Base-by-base conservation (phyloP, 2,113 vertebrate genomes). In the Laterallus jamaicensis region DNA sequence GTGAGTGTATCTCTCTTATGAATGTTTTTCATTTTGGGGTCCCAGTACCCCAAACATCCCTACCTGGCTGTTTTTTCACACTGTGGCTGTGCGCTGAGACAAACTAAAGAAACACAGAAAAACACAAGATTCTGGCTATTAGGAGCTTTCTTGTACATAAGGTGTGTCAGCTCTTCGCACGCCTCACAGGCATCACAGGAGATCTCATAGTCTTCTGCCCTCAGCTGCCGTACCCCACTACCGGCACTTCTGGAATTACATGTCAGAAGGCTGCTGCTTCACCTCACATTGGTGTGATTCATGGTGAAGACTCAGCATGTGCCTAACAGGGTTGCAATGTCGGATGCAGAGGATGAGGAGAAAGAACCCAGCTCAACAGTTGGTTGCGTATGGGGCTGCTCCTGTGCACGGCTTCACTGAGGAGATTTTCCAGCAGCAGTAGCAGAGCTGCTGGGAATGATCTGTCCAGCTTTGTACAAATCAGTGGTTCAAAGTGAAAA, bases 231-330 rank as follows among this genome's bases (percentile, higher is more conserved):
- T 69, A 62, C 32, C 20, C 74, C 86, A 8, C 32, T 55, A 32
- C 60, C 21, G 68, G 40, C 28, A 25, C 1, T 52, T 88, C n/a
- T 70, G 64, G 40, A 74, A 44, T 59, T 74, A 5, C 13, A 1
- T 18, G 28, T 60, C 66, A 42, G 52, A 75, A 75, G 31, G 54
- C 37, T 91, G 39, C 39, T 78, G 39, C 89, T 39, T 66, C 44
- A 86, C 15, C 28, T 59, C 15, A 58, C 9, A 9, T 71, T 74
- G 63, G 26, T 78, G 59, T 66, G 76, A 54, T 16, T 70, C 26
- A 49, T 0, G 0, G 58, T 20, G 68, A 59, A 56, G 40, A 35
- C 66, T 24, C 62, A 32, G 5, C 0, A 0, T 35, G 9, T 68
- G 49, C 49, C 44, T 66, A 66, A 69, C 7, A 21, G 24, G 37